Conservation (phyloP, 2,888 invertebrate species). For the Melanostoma mellinum region DNA sequence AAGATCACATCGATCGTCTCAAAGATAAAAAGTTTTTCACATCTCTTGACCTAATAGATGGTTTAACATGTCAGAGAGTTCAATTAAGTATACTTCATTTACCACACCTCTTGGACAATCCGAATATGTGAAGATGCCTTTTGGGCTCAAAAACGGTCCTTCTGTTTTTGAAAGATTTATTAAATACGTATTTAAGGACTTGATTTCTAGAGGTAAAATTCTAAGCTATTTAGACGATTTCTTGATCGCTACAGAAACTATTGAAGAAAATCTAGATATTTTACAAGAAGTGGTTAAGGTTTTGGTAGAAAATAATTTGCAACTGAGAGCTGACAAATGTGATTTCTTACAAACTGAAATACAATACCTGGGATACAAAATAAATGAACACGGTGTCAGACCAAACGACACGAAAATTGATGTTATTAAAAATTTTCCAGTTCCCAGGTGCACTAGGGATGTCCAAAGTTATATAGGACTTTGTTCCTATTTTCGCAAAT, state of each 20-base stretch:
- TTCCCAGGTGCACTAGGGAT: conserved; percentile 16
- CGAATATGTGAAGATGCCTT: conserved; percentile 1
- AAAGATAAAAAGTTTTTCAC: conserved; percentile 41
- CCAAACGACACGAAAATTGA: conserved; percentile 26
- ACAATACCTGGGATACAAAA: conserved; percentile 36
- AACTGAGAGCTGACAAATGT: conserved; percentile 33
- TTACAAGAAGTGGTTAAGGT: conserved; percentile 31
- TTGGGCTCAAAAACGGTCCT: conserved; percentile 28
- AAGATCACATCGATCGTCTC: conserved; percentile 39
- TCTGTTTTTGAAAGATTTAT: conserved; percentile 41
- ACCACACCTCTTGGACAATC: conserved; percentile 15
- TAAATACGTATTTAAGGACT: conserved; percentile 13
- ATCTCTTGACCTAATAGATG: conserved; percentile 27
- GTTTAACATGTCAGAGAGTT: conserved; percentile 15
- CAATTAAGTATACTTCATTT: conserved; percentile 42
- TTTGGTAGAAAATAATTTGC: conserved; percentile 27
- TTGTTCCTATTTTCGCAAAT: conserved; percentile 36
- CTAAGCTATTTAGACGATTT: conserved; percentile 27
- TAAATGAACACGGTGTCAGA: conserved; percentile 12
- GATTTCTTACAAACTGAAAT: conserved; percentile 21
- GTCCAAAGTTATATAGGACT: conserved; percentile 27
- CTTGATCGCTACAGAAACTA: conserved; percentile 27
- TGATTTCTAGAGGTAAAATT: conserved; percentile 26
- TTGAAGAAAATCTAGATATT: conserved; percentile 34
- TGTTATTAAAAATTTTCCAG: conserved; percentile 1